Percentiles rank a stretch among this genome's conserved stretches.
These are phyloP conservation scores for Neoseiulus cucumeris DNA, from an alignment of 1,140 invertebrate genomes.

Conservation along the genomic window DNA sequence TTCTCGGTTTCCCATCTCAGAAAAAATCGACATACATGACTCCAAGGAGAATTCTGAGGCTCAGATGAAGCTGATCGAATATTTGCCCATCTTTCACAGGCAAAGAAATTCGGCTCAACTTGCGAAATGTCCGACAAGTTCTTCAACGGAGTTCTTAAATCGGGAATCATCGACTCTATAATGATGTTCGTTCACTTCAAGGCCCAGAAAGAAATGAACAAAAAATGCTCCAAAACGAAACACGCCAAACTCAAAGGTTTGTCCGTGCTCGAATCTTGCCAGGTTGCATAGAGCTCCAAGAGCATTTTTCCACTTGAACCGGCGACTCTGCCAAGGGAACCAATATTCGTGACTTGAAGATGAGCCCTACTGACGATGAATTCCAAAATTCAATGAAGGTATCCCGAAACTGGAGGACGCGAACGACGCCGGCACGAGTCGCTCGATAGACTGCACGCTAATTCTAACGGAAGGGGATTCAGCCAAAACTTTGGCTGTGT, in stretches of 20 bases:
- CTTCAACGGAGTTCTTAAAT: conserved; percentile 52
- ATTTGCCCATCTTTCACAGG: conserved; percentile 12
- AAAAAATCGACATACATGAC: too few relatives aligned
- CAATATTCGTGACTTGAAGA: background rate
- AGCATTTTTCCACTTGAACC: background rate
- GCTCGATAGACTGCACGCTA: conserved; percentile 57
- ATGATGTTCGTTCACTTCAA: conserved; percentile 91
- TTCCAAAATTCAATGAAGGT: background rate
- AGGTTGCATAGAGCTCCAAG: background rate
- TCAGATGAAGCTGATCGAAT: too few relatives aligned
- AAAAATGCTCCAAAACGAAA: conserved; percentile 65
- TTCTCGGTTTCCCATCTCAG: too few relatives aligned
- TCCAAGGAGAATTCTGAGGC: too few relatives aligned
- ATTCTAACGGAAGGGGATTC: conserved; percentile 94
- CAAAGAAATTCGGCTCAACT: conserved; percentile 89
- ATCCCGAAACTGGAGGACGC: conserved; percentile 97
- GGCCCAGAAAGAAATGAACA: conserved; percentile 60
- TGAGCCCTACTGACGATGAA: background rate
- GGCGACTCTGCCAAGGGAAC: background rate
- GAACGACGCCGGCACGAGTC: conserved; percentile 64
- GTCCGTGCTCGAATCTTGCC: background rate
- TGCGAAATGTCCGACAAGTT: conserved; percentile 79
- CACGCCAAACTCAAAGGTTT: conserved; percentile 66
- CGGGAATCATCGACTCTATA: conserved; percentile 77
- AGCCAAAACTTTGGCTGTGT: conserved; percentile 35